Base-by-base conservation (phyloP, 2,888 invertebrate species). In the Torymus auratus region DNA sequence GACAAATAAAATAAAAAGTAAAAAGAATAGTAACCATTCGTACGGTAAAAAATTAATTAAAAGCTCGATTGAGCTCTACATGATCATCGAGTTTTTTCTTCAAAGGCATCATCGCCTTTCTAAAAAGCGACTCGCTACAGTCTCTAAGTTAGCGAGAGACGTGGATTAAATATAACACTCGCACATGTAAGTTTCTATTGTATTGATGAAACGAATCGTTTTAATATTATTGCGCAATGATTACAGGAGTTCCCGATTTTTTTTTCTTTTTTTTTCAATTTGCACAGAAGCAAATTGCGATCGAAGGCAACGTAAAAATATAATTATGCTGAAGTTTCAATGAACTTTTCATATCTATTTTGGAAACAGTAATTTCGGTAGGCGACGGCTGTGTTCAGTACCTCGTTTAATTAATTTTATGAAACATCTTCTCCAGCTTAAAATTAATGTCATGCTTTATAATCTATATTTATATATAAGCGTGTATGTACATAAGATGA, bases 381-480 rank as follows among this genome's bases (percentile, higher is more conserved):
- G 53, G 74, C 41, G 23, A 53, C 41, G 12, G 15, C 50, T 65
- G 56, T 67, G 67, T 74, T 81, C 61, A 73, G 77, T 77, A 81
- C 77, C 69, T 77, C 70, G 76, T 55, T 77, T 81, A 7, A 17
- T 68, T 56, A 61, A n/a, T 60, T 70, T 64, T 1, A 77, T 69
- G 41, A 41, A 53, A 12, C 60, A 74, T 65, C 11, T 60, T 61
- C 56, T 69, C 23, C 56, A 65, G 61, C 70, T 74, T 79, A 72
- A 68, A 69, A 72, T 71, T 75, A 82, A 76, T 79, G 78, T 82
- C 82, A 82, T 82, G 78, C 62, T 17, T 52, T 71, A 65, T 52
- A 70, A 53, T 73, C 50, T 73, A 78, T 55, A 78, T 60, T 73
- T 75, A 67, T 81, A 68, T 78, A 80, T 81, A 73, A 50, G 41